phyloP scores from a whole-genome alignment of 2,113 vertebrate genomes.

The Lamprologus ornatipinnis region DNA sequence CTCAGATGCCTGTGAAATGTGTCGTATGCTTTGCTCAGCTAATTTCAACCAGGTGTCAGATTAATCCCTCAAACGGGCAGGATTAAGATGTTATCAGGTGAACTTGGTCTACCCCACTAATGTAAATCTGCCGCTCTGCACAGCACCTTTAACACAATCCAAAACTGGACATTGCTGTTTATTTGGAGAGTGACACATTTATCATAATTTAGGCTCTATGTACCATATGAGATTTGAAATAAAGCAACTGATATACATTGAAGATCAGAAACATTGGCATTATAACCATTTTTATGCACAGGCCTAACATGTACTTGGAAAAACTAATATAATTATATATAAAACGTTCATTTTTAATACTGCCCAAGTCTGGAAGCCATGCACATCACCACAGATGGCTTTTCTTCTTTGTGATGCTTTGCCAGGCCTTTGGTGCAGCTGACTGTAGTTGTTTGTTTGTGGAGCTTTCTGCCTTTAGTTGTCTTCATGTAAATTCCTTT shows the following conservation, averaged over 20 bases:
- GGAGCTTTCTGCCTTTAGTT: neutral
- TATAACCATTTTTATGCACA: neutral
- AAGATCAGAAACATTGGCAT: neutral
- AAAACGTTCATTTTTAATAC: neutral
- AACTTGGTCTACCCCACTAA: neutral
- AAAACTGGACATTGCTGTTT: neutral
- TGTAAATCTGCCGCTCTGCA: neutral
- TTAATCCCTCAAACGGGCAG: conserved; percentile 22
- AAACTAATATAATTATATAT: neutral
- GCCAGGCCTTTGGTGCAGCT: neutral
- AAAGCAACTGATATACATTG: neutral
- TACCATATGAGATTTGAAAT: neutral
- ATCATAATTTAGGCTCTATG: neutral
- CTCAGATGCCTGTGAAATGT: neutral
- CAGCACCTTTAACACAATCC: neutral
- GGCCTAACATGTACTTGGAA: neutral
- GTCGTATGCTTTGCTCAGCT: neutral
- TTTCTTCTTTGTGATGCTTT: neutral
- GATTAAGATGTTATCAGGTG: conserved; percentile 28
- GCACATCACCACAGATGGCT: neutral
- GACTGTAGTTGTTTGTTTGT: neutral
- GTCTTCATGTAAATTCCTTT: neutral
- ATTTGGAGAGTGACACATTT: neutral
- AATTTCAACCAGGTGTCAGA: conserved; percentile 19
- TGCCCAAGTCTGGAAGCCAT: neutral